Evolutionary conservation across 2,797 vertebrate species (phyloP).

Genomic region (Melanotaenia maccullochi): DNA sequence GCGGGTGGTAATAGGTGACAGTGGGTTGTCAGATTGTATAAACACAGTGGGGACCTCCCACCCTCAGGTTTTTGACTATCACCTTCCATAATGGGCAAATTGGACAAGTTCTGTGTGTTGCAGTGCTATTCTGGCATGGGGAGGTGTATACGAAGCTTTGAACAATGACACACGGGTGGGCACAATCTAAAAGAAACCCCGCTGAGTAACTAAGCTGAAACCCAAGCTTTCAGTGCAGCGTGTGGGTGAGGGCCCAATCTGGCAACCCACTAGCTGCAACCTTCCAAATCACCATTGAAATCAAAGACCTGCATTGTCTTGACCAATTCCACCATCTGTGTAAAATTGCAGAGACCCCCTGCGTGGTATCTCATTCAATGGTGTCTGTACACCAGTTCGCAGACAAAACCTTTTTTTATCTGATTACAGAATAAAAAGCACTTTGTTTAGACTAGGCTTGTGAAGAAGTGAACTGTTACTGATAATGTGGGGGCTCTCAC

Average conservation of each 20-base stretch:
- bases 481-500: conserved; percentile 40
- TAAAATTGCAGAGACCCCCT: conserved; percentile 53
- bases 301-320: conserved; percentile 73
- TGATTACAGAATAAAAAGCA: conserved; percentile 39
- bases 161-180: conserved; percentile 82
- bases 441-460: conserved; percentile 17
- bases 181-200: conserved; percentile 67
- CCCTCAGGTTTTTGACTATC: conserved; percentile 75
- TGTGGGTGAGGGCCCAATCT: conserved; percentile 82
- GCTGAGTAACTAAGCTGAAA: conserved; percentile 71
- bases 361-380: conserved; percentile 28
- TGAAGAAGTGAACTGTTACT: conserved; percentile 10
- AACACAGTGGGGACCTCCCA: conserved; percentile 81
- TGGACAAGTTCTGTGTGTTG: conserved; percentile 63
- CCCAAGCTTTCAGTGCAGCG: conserved; percentile 62
- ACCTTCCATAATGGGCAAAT: conserved; percentile 69
- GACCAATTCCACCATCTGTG: conserved; percentile 69
- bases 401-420: conserved; percentile 43
- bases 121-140: conserved; percentile 66
- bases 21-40: conserved; percentile 74
- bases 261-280: conserved; percentile 78
- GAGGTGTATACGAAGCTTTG: conserved; percentile 65
- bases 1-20: conserved; percentile 48
- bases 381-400: conserved; percentile 31
- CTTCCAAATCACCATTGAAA: conserved; percentile 71